Evolutionary conservation across 2,888 invertebrate genomes (phyloP), one percentile per base, ranked within the genome.

Genomic region (Lingula anatina): DNA sequence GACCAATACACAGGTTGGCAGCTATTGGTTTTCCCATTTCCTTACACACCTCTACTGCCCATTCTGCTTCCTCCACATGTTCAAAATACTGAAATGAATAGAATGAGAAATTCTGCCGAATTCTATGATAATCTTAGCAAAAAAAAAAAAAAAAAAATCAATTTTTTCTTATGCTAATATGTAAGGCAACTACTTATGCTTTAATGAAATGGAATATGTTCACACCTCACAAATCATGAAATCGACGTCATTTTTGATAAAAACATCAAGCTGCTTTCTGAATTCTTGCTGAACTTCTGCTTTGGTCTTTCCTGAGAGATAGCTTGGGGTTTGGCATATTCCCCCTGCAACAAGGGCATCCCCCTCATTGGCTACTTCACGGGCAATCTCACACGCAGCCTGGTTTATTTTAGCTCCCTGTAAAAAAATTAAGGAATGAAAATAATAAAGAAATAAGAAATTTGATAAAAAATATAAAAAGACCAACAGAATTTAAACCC

Each of bases 1-100:
- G 68, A 7, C 77, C 77, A 44, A 77, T 78, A 56, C 77, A 78
- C 77, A 77, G 76, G 46, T 67, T 68, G n/a, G 73, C 67, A n/a
- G 71, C 75, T 4, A 78, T 71, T 0, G 76, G 68, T 28, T 68
- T 56, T 2, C 61, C 60, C 3, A 66, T 61, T 39, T 61, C 61
- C 46, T 62, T 61, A 54, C 70, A 68, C 21, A 70, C 72, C 49
- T 75, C 69, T 46, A 76, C 73, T 18, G 76, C 76, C 76, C 73
- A 75, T 55, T 71, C 75, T 49, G 75, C 73, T 58, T 77, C 76
- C 51, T 77, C 76, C 9, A 75, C 64, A 52, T 75, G 73, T 50
- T 75, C 74, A 48, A 75, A 75, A 56, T 75, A 75, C 74, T 74
- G 55, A 5, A 46, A 53, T 25, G 31, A 42, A 47, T n/a, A 27